Conservation (phyloP, 2,888 invertebrate species). For the Agonum fuliginosum region DNA sequence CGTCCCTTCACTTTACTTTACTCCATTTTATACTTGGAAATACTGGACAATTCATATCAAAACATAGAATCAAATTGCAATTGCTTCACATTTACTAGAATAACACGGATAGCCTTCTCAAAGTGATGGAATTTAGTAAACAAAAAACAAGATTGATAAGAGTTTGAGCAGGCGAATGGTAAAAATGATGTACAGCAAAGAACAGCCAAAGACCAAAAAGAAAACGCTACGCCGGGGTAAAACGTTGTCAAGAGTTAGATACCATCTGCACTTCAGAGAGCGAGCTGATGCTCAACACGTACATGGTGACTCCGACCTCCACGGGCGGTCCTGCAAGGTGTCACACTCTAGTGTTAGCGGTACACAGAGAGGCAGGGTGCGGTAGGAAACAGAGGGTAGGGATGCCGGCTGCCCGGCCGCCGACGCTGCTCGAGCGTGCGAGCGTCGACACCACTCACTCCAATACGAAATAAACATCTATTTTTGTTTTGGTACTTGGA, state of each 20-base stretch:
- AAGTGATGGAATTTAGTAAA: conserved; percentile 10
- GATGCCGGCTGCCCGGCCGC: conserved; percentile 47
- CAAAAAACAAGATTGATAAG: conserved; percentile 8
- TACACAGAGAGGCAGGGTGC: background rate
- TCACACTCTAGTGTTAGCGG: conserved; percentile 48
- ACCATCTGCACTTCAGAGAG: conserved; percentile 99
- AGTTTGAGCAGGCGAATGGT: conserved; percentile 24
- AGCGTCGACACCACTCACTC: conserved; percentile 44
- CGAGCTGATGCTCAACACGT: conserved; percentile 98
- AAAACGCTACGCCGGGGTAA: conserved; percentile 36
- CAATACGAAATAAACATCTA: too few relatives aligned
- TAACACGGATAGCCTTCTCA: conserved; percentile 30
- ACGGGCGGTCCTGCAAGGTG: conserved; percentile 94
- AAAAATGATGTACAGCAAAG: conserved; percentile 36
- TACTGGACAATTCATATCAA: background rate
- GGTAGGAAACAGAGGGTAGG: background rate
- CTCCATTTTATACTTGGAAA: background rate
- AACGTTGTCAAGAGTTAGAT: conserved; percentile 68
- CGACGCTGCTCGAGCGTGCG: conserved; percentile 55
- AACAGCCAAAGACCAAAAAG: conserved; percentile 40
- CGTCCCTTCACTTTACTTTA: conserved; percentile 20
- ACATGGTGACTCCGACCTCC: conserved; percentile 98
- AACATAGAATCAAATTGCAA: conserved; percentile 3
- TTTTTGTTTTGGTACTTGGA: too few relatives aligned
- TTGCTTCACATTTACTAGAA: conserved; percentile 21